phyloP scores from a whole-genome alignment of 2,888 invertebrate genomes.

The Eilema depressum region DNA sequence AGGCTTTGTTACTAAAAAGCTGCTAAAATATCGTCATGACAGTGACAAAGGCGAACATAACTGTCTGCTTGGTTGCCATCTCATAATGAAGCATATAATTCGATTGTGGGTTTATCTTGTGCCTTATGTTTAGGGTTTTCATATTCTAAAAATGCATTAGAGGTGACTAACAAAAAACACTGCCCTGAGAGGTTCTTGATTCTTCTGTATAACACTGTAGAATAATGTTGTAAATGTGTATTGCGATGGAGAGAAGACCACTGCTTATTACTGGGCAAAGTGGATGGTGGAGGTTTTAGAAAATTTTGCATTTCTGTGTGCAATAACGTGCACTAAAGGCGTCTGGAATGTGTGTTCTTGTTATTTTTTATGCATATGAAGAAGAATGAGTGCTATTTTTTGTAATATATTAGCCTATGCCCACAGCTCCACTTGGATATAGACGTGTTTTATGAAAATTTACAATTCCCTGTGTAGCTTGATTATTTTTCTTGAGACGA shows the following conservation, averaged over 20 bases:
- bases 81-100: constrained; percentile 78
- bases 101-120: constrained; percentile 75
- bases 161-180: not conserved
- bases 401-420: no score
- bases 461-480: no score
- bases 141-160: not conserved
- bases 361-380: no score
- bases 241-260: not conserved
- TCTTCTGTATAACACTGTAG: not conserved
- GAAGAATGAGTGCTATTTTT: no score
- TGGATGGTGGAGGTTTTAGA: no score
- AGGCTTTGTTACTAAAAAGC: constrained; percentile 12
- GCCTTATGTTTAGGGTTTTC: constrained; percentile 58
- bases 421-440: no score
- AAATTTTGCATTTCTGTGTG: no score
- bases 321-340: no score
- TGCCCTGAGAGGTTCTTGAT: not conserved
- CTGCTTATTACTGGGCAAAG: not conserved
- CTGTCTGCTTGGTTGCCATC: constrained; percentile 44
- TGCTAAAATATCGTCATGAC: constrained; percentile 9
- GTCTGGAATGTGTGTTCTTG: no score
- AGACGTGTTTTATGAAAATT: no score
- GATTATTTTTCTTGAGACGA: no score
- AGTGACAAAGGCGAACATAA: constrained; percentile 35
- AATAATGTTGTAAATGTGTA: not conserved